Evolutionary conservation across 2,113 vertebrate species (phyloP).

Genomic region (Tetrax tetrax): DNA sequence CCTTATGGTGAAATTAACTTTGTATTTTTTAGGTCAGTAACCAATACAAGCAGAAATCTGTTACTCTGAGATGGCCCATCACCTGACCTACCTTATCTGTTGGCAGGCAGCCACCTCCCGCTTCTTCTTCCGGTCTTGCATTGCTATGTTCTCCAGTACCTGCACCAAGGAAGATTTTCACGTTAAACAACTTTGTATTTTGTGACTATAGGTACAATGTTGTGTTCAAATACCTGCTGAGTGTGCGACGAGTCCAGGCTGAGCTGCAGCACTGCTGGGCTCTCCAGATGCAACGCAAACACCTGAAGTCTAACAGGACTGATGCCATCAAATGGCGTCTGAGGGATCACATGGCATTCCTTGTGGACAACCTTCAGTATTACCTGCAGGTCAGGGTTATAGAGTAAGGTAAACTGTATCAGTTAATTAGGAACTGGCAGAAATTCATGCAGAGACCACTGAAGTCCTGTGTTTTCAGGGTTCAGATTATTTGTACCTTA

Average conservation of each 20-base stretch:
- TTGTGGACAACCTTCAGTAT: conserved; percentile 98
- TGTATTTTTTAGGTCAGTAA: neutral
- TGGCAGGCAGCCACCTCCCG: neutral
- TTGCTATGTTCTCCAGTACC: neutral
- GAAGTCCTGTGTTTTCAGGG: neutral
- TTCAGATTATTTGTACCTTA: neutral
- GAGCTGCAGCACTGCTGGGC: conserved; percentile 99
- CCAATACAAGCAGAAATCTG: neutral
- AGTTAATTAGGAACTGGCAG: neutral
- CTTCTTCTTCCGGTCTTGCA: neutral
- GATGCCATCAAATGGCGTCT: conserved; percentile 93
- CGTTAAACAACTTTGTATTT: neutral
- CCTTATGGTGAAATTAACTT: neutral
- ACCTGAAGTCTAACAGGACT: conserved; percentile 88
- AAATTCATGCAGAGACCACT: neutral
- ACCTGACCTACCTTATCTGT: neutral
- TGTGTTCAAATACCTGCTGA: conserved; percentile 94
- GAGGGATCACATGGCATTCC: conserved; percentile 96
- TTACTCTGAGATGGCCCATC: neutral
- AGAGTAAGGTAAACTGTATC: neutral
- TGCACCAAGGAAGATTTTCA: neutral
- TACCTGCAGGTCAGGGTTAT: conserved; percentile 88
- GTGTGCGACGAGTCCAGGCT: conserved; percentile 92
- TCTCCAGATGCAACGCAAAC: conserved; percentile 96
- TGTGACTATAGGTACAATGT: conserved; percentile 89